Base-by-base conservation (phyloP, 2,888 invertebrate genomes). In the Pogonocherus hispidulus region DNA sequence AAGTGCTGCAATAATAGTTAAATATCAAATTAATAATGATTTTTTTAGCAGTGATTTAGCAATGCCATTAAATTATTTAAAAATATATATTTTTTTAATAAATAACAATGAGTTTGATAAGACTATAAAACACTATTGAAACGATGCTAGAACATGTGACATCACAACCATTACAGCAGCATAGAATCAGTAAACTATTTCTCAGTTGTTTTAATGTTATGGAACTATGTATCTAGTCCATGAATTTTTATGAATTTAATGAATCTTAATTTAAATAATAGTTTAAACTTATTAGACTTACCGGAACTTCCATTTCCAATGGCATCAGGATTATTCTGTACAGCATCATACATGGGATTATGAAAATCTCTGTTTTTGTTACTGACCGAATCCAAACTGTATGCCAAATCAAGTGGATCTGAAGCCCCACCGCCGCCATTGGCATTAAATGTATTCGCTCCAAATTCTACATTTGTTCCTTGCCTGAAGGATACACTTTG, bases 291-390 rank as follows among this genome's bases (percentile, higher is more conserved):
- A 32, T 2, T 32, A 2, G 32, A 41, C 77, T 85, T 86, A 84
- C 89, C 89, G 80, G 88, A 87, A 78, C 85, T 86, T 76, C 91
- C 89, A 77, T 91, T 91, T 72, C 89, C 89, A 74, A 90, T 85
- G 27, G 88, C 86, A 75, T 90, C 90, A 20, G 87, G 86, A 76
- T 84, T 87, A 73, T 91, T 88, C 76, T 92, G 92, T 63, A 93
- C 93, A 54, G 95, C 96, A 82, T 99, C 98, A 86, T 98, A 99
- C 94, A 98, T 97, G 54, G 98, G 98, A 87, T 99, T 99, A 81
- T 95, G 94, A 88, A 99, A 99, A 86, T 99, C 98, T 60, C 97
- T 88, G 66, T 92, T 92, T 85, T 95, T 95, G 76, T 91, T 90
- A 77, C 89, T 88, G 1, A 93, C 90, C 71, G 94, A 93, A 79